Evolutionary conservation across 2,888 invertebrate genomes (phyloP), one percentile per base, ranked within the genome.

Genomic region (Parapristionchus giblindavisi): DNA sequence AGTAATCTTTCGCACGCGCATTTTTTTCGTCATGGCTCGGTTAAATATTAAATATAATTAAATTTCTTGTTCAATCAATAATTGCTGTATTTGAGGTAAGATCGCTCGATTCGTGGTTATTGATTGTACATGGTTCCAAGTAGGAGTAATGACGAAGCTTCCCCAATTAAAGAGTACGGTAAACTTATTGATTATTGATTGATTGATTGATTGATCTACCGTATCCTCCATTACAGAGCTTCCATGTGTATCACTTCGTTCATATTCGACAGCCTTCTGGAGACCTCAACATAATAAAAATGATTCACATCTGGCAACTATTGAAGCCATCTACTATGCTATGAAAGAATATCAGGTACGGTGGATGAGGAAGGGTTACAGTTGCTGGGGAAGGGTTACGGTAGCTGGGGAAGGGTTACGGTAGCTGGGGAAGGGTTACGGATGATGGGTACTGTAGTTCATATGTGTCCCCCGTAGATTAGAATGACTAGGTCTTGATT

Each of bases 261-360:
- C 83, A 5, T 86, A 89, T 76, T 83, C 86, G 52, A 89, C 90
- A 3, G 87, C 88, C 48, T 90, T 89, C 82, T 90, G 90, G 90
- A 85, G 90, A 2, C 88, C 88, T 24, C 90, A 90, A 80, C 85
- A 86, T 43, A 80, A 83, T 14, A 58, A 72, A 40, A 34, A 72
- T 43, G 76, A 80, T 65, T 87, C 88, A 1, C 88, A 88, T 78
- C 84, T 90, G 78, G 89, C 90, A 61, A 90, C 90, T 6, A 89
- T 90, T 24, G 90, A 90, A 82, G 90, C 90, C n/a, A 88, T 90
- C 48, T 90, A 89, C 66, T 85, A 84, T 76, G 83, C 86, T 1
- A 70, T 85, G 54, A 60, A 80, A 54, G 87, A 87, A 71, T 79
- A 79, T 60, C 77, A 78, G 27, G 76, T 75, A 34, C 2, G 14